Base-by-base conservation (phyloP, 2,797 vertebrate genomes). In the Paratrypauchen microcephalus region DNA sequence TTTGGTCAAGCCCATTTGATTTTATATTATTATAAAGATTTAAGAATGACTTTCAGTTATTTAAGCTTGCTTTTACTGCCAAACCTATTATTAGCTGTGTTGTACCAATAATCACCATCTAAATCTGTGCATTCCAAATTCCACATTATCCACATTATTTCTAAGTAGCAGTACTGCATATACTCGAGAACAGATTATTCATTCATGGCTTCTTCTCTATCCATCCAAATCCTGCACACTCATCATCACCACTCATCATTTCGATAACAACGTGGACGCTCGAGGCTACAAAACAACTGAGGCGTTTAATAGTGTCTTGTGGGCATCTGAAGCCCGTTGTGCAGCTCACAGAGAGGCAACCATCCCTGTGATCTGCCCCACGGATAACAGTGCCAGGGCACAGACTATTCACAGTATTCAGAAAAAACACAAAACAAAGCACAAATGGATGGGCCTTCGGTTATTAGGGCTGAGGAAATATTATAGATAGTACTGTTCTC, bases 221-320 rank as follows among this genome's bases (percentile, higher is more conserved):
- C 54, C 23, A 32, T 68, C 55, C 47, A 79, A 81, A 84, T 66
- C 65, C 69, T 3, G 75, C 71, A 7, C 66, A 72, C 86, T 84
- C 78, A 74, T 89, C 88, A 83, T 86, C n/a, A n/a, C n/a, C 66
- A 72, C 86, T 84, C 78, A 74, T 89, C 88, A 83, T 86, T 84
- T 81, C 80, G 39, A 82, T 18, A 63, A 57, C 63, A 66, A 71
- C 63, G 4, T 69, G 0, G 18, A 71, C 77, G 72, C 80, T 78
- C 7, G 73, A 28, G 13, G 86, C 87, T 84, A 76, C 75, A 69
- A 86, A 87, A 82, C 85, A 84, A 86, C 78, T 66, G 76, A 86
- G 80, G 73, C 86, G 52, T 83, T 86, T 86, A 90, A 87, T 88
- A 83, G 77, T 73, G 83, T 88, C 85, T 80, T 88, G 86, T 83